Percentiles rank a stretch among this genome's conserved stretches.
These are phyloP conservation scores for Alauda arvensis DNA, from an alignment of 2,797 vertebrate genomes.

Conservation along the genomic window DNA sequence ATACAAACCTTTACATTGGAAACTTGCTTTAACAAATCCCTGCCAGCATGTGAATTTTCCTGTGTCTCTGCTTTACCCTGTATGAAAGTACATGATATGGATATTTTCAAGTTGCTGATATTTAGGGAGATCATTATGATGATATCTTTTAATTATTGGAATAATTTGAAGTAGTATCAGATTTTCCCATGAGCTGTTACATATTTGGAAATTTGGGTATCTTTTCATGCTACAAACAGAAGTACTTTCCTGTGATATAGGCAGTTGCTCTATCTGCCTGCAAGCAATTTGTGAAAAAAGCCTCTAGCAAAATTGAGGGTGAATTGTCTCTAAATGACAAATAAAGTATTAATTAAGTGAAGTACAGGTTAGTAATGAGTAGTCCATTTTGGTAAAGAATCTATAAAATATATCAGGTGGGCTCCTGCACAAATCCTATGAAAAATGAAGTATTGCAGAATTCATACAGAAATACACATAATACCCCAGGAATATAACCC, in stretches of 20 bases:
- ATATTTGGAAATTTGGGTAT: background rate
- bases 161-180: background rate
- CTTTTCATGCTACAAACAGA: background rate
- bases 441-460: background rate
- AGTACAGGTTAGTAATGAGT: background rate
- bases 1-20: background rate
- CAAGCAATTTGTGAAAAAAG: background rate
- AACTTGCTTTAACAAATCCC: background rate
- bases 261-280: background rate
- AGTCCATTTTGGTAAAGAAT: background rate
- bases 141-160: background rate
- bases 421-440: background rate
- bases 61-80: background rate
- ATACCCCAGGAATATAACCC: background rate
- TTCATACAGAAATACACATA: background rate
- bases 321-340: background rate
- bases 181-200: background rate
- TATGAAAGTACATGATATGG: background rate
- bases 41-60: background rate
- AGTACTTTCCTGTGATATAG: background rate
- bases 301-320: background rate
- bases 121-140: background rate
- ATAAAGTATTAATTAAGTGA: background rate
- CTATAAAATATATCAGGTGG: background rate
- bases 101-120: background rate